A percentile compares a stretch with the other conserved stretches of the same genome.
These are phyloP conservation scores for Chironomus tentans DNA, from an alignment of 2,888 invertebrate genomes.

Conservation along the genomic window DNA sequence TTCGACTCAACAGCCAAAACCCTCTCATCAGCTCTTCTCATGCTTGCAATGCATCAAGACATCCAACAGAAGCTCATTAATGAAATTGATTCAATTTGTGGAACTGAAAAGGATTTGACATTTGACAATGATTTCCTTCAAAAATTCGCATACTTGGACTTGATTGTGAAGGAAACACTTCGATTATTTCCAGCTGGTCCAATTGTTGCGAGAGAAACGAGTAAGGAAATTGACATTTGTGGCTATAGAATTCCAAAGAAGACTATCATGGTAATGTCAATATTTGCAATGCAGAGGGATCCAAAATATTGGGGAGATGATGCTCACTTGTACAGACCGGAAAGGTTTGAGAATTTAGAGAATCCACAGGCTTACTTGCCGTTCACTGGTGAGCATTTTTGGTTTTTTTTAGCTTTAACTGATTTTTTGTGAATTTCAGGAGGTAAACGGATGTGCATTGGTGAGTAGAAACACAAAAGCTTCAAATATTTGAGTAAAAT, in stretches of 20 bases:
- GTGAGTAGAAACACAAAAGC: background rate
- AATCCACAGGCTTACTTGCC: background rate
- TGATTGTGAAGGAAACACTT: background rate
- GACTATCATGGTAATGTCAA: background rate
- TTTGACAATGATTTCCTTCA: background rate
- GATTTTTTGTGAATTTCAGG: background rate
- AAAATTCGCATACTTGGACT: background rate
- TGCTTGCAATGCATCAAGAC: background rate
- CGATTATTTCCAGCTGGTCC: background rate
- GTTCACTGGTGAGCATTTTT: background rate
- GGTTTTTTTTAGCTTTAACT: background rate
- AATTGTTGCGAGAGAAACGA: background rate
- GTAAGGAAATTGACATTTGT: background rate
- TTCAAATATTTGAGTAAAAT: too few relatives aligned
- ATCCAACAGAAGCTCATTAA: background rate
- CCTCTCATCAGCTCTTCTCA: background rate
- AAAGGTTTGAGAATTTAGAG: background rate
- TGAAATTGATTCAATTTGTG: background rate
- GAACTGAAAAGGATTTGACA: background rate
- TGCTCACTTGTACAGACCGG: background rate
- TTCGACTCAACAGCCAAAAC: background rate
- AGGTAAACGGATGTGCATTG: background rate
- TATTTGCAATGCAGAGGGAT: background rate
- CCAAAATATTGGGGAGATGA: background rate
- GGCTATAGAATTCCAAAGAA: background rate